These are phyloP conservation scores for Macaca mulatta DNA, from an alignment of 2,113 vertebrate genomes.

Conservation along the genomic window DNA sequence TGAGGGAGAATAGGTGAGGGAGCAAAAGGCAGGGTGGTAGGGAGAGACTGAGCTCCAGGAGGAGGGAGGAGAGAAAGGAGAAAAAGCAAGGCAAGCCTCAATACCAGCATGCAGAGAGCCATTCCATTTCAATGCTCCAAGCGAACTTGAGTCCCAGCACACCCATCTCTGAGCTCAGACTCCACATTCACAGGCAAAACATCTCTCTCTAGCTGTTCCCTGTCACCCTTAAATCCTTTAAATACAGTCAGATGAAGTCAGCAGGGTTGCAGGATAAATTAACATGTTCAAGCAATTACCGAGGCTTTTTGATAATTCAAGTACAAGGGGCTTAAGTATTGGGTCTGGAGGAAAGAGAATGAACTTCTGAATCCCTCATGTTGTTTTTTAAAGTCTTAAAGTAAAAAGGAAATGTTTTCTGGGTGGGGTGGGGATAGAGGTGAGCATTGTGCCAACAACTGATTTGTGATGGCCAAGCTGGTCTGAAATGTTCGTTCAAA, in stretches of 20 bases:
- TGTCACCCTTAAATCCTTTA: constrained; percentile 49
- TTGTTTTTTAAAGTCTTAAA: constrained; percentile 27
- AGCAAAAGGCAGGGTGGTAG: background rate
- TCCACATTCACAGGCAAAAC: background rate
- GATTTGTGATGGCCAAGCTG: background rate
- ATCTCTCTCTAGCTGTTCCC: background rate
- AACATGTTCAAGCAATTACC: constrained; percentile 66
- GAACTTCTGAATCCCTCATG: constrained; percentile 9
- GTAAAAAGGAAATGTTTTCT: background rate
- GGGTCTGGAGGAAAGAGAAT: constrained; percentile 26
- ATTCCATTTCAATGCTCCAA: background rate
- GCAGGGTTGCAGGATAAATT: constrained; percentile 27
- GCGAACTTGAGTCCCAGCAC: background rate
- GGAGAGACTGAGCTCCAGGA: background rate
- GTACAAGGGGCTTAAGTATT: constrained; percentile 3
- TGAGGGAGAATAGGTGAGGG: background rate
- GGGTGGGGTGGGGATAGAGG: background rate
- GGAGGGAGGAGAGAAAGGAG: background rate
- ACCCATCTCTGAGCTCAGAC: background rate
- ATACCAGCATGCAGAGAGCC: background rate
- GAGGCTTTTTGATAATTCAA: constrained; percentile 41
- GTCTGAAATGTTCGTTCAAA: constrained; percentile 1
- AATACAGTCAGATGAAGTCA: background rate
- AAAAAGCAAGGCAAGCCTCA: background rate
- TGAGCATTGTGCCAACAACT: background rate